These are phyloP conservation scores for Neotoma lepida DNA, from an alignment of 2,113 vertebrate genomes.

Conservation along the genomic window DNA sequence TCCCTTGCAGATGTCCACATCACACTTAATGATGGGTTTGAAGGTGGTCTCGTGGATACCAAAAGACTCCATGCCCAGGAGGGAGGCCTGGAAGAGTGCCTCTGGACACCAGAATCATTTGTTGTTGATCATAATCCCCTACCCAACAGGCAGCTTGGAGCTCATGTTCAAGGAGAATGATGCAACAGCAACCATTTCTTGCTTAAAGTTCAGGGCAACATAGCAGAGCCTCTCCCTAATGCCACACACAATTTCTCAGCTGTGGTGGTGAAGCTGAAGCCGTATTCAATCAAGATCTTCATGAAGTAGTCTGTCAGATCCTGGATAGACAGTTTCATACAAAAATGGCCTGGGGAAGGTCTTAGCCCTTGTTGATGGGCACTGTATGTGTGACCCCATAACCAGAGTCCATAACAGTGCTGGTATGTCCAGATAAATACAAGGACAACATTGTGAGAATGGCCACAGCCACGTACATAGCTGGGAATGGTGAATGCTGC, in stretches of 20 bases:
- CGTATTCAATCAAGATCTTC: constrained; percentile 75
- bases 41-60: constrained; percentile 87
- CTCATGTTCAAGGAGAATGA: not conserved
- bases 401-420: constrained; percentile 84
- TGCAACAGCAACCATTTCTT: not conserved
- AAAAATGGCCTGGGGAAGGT: constrained; percentile 4
- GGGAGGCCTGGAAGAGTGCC: constrained; percentile 88
- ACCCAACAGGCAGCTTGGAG: not conserved
- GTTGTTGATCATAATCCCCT: constrained; percentile 83
- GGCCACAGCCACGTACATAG: constrained; percentile 61
- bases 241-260: not conserved
- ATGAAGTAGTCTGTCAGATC: not conserved
- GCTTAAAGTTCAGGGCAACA: not conserved
- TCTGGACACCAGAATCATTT: constrained; percentile 87
- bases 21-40: not conserved
- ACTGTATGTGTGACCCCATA: not conserved
- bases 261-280: not conserved
- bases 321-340: not conserved
- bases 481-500: not conserved
- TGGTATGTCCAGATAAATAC: constrained; percentile 90
- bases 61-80: constrained; percentile 87
- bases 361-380: not conserved
- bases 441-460: constrained; percentile 91
- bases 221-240: not conserved
- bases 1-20: not conserved